Conservation (phyloP, 2,113 vertebrate genomes). For the Chaenocephalus aceratus region DNA sequence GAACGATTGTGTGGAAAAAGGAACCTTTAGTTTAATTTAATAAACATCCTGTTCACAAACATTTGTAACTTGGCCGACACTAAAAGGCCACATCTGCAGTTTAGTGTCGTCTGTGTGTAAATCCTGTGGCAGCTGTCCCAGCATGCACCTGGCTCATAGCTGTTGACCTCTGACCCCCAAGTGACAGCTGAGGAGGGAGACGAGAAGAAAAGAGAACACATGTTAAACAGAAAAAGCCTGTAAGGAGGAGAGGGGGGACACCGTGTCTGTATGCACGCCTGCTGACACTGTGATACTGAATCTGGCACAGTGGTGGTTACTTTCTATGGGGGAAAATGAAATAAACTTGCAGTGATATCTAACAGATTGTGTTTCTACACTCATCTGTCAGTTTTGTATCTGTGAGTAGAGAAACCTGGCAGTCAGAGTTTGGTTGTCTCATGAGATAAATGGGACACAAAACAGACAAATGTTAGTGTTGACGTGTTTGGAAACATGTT, state of each 20-base stretch:
- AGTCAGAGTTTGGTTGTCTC: background rate
- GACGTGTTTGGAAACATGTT: conserved; percentile 25
- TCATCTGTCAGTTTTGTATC: conserved; percentile 22
- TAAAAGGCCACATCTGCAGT: conserved; percentile 71
- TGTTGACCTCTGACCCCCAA: conserved; percentile 72
- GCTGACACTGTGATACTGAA: conserved; percentile 46
- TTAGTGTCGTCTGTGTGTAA: conserved; percentile 51
- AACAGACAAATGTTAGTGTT: conserved; percentile 11
- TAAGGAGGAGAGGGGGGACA: conserved; percentile 19
- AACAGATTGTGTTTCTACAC: conserved; percentile 48
- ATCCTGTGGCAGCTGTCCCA: conserved; percentile 77
- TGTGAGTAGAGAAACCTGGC: background rate
- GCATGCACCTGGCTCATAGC: conserved; percentile 76
- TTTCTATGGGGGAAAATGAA: conserved; percentile 6
- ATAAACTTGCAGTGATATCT: conserved; percentile 28
- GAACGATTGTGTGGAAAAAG: background rate
- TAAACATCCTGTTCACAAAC: background rate
- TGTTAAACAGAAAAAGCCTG: conserved; percentile 58
- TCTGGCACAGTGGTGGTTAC: conserved; percentile 4
- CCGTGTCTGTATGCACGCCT: background rate
- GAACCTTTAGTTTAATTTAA: conserved; percentile 1
- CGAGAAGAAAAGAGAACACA: conserved; percentile 67
- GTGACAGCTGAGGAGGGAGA: conserved; percentile 80
- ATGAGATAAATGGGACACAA: conserved; percentile 23
- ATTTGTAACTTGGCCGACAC: conserved; percentile 25